phyloP scores from a whole-genome alignment of 2,797 vertebrate species.

The Chromobotia macracanthus region DNA sequence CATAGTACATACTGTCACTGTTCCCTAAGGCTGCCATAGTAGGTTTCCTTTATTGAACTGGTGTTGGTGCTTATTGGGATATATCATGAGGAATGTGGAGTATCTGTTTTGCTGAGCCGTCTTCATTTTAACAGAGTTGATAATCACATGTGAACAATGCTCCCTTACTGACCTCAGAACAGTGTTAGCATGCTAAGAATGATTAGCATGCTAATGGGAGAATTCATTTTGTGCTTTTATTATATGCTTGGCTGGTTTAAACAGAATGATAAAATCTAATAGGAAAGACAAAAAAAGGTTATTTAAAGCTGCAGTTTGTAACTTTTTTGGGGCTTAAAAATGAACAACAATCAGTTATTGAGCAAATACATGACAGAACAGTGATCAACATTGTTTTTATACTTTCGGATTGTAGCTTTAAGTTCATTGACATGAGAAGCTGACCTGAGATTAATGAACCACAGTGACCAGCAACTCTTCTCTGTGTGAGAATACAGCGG shows the following conservation, averaged over 20 bases:
- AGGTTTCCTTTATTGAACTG: no score
- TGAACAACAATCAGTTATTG: no score
- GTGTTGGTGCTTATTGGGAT: no score
- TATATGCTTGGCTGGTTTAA: neutral
- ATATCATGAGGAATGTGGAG: neutral
- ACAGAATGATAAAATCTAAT: neutral
- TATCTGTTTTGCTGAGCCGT: neutral
- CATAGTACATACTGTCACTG: no score
- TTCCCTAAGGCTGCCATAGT: no score
- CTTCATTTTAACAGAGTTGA: neutral
- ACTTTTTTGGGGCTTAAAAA: no score
- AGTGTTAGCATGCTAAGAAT: neutral
- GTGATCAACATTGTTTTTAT: no score
- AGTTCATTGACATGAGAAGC: neutral
- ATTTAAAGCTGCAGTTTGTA: no score
- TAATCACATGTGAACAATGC: neutral
- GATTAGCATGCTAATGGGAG: neutral
- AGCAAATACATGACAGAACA: no score
- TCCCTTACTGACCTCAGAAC: neutral
- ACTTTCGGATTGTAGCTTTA: neutral
- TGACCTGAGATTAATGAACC: slow-evolving; percentile 13
- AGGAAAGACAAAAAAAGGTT: no score
- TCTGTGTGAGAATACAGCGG: slow-evolving; percentile 18
- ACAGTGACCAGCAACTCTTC: slow-evolving; percentile 9
- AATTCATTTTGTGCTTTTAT: neutral